Conservation (phyloP, 2,797 vertebrate species). For the Scyliorhinus canicula region DNA sequence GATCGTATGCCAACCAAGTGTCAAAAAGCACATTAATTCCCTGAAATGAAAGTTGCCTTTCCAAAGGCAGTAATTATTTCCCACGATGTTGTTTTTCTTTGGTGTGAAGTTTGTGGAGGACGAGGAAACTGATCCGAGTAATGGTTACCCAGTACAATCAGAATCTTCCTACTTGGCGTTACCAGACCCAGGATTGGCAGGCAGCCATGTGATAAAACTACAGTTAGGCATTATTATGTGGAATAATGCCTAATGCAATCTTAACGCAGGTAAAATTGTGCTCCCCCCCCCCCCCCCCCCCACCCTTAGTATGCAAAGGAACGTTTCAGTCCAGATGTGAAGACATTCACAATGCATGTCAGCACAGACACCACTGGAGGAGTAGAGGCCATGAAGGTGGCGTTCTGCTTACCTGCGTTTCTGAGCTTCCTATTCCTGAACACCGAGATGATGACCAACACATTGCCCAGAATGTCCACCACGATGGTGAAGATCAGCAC, state of each 20-base stretch:
- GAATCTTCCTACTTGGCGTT: neutral
- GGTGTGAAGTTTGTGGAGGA: too few species aligned
- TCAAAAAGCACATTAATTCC: neutral
- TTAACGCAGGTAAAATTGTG: neutral
- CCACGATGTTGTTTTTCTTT: neutral
- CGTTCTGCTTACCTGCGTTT: conserved; percentile 16
- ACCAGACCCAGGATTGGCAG: neutral
- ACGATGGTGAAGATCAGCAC: conserved; percentile 38
- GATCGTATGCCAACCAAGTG: neutral
- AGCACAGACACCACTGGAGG: neutral
- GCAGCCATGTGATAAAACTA: neutral
- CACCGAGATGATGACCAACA: conserved; percentile 33
- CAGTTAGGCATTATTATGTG: neutral
- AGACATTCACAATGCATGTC: neutral
- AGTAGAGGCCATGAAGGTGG: too few species aligned
- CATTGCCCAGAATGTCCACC: conserved; percentile 36
- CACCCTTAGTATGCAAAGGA: too few species aligned
- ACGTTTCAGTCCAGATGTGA: neutral
- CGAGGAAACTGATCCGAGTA: neutral
- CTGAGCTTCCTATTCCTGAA: conserved; percentile 36
- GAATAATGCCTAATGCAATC: neutral
- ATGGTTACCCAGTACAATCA: too few species aligned
- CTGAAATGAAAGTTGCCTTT: neutral
- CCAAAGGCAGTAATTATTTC: neutral
- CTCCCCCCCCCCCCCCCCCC: too few species aligned